phyloP scores from a whole-genome alignment of 2,113 vertebrate species.

The Chelonoidis abingdonii region DNA sequence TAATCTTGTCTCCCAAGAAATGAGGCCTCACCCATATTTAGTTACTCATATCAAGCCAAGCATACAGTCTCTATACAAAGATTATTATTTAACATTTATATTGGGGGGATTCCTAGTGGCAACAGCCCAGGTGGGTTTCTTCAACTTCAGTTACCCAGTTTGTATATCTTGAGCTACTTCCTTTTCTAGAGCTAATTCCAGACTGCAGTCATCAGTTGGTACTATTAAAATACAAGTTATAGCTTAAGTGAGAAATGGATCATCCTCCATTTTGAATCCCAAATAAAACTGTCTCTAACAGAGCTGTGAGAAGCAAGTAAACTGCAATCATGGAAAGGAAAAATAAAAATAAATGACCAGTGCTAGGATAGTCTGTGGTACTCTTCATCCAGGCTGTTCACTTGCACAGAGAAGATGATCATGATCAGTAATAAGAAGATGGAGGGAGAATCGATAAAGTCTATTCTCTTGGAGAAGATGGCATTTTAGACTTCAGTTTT shows the following conservation, averaged over 20 bases:
- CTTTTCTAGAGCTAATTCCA: not conserved
- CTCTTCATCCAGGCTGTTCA: not conserved
- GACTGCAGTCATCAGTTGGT: not conserved
- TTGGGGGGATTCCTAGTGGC: not conserved
- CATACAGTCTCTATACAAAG: not conserved
- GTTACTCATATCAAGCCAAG: not conserved
- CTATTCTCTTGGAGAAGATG: not conserved
- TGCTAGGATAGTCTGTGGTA: not conserved
- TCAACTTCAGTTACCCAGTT: constrained; percentile 20
- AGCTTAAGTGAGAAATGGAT: not conserved
- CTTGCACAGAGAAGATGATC: not conserved
- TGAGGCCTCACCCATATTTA: not conserved
- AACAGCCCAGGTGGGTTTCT: not conserved
- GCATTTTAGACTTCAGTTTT: not conserved
- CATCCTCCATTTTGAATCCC: constrained; percentile 22
- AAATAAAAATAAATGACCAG: not conserved
- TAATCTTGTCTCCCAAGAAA: not conserved
- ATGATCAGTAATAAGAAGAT: not conserved
- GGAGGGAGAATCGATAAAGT: not conserved
- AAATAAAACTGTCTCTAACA: not conserved
- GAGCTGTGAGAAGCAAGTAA: not conserved
- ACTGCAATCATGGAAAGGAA: constrained; percentile 18
- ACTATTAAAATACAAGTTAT: constrained; percentile 10
- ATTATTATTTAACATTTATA: not conserved
- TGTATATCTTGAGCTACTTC: constrained; percentile 23